Evolutionary conservation across 2,797 vertebrate species (phyloP), one percentile per base, ranked within the genome.

Genomic region (Masticophis lateralis): DNA sequence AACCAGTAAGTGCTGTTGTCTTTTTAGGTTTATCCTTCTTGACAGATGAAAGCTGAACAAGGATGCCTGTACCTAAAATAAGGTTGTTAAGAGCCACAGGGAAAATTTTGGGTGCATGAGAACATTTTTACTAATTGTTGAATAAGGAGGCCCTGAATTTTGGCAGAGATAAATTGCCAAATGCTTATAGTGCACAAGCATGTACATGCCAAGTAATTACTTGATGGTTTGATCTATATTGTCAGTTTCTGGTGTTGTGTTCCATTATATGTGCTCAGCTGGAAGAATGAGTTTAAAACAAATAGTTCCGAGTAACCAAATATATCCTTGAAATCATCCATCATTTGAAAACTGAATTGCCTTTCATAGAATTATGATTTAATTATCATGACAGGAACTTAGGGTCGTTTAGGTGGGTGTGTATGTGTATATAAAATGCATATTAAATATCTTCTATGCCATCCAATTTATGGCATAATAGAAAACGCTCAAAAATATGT

Each of bases 51-150:
- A 94, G 93, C 28, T 96, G 93, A 86, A 92, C 94, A 86, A 3
- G 86, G 89, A 79, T 90, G 25, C 66, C n/a, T 55, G 66, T 59
- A 16, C 22, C 37, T 94, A 90, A 91, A 91, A 51, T 94, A 91
- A 93, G 90, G n/a, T 11, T 89, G 4, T 91, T 92, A 79, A 9
- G 90, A 37, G 88, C 94, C 92, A 86, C 28, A 55, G 95, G 96
- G 94, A 88, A 96, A 94, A 95, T 94, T 95, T 93, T 93, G 94
- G 74, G 94, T 60, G 87, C 83, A 88, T 93, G 93, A 96, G 91
- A 92, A 95, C 27, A 92, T 95, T 95, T 86, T 93, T 89, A 79
- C 59, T 92, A 90, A 51, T 56, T 93, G 57, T 90, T 93, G 92
- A 95, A 93, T 91, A 94, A 92, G 93, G 91, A 92, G 86, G 14